Base-by-base conservation (phyloP, 2,113 vertebrate species). In the Thunnus thynnus region DNA sequence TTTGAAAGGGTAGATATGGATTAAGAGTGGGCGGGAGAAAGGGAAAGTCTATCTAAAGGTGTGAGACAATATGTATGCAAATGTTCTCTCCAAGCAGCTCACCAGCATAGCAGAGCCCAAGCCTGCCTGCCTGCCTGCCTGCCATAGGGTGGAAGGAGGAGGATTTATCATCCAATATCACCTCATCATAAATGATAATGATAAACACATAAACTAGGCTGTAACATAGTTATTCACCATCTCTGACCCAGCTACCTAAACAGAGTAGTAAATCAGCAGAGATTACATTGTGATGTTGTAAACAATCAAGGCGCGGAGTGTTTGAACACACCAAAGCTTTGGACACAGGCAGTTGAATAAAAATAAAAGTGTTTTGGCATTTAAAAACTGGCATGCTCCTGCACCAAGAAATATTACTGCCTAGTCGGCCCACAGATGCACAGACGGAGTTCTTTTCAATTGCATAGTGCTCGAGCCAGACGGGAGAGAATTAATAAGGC, bases 61-160 rank as follows among this genome's bases (percentile, higher is more conserved):
- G 93, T 76, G 86, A 93, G 84, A 93, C 91, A 95, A 94, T 94
- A 95, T 95, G 93, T 94, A 95, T 95, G 95, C 92, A 94, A 95
- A 95, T 95, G 77, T 68, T 84, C 79, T 76, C 36, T 63, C 36
- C 30, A 16, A 80, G 82, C 52, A 63, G 81, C 75, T 84, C 65
- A 47, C 48, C 61, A 76, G 70, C 36, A 41, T 44, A 75, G 80
- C 62, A 3, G 22, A 87, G 78, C 8, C 36, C 7, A 41, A 41
- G 36, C 36, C 7, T 41, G 36, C 36, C 36, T 41, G 36, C 77
- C 74, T 4, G 25, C 64, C 46, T 13, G 74, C 6, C 76, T 76
- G 86, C 88, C 86, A 81, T 13, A 25, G 71, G 84, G 89, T 14
- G 76, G 85, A 60, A 60, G 63, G 84, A 83, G 72, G 78, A 91